phyloP scores from a whole-genome alignment of 2,888 invertebrate genomes.

The Cheilosia grossa region DNA sequence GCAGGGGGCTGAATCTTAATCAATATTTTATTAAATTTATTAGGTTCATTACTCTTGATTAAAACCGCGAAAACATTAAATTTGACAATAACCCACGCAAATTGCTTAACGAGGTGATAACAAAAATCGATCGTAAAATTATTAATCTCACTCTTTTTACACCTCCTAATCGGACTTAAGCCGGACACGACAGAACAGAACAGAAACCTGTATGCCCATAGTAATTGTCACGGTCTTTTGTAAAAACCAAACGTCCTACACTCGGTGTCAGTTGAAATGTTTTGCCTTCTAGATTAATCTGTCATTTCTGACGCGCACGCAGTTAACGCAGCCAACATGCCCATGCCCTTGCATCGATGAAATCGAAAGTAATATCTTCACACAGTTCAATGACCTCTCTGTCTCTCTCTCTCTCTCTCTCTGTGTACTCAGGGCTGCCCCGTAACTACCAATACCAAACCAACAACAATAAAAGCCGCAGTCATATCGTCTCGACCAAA shows the following conservation, averaged over 20 bases:
- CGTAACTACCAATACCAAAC: constrained; percentile 4
- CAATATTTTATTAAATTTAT: not conserved
- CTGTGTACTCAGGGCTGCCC: constrained; percentile 51
- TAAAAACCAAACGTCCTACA: not conserved
- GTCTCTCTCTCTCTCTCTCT: constrained; percentile 49
- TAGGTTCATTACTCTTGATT: constrained; percentile 45
- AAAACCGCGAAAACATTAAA: constrained; percentile 6
- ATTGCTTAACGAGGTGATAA: constrained; percentile 8
- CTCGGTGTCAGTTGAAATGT: not conserved
- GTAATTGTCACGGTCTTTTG: too few relatives aligned
- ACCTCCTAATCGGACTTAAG: constrained; percentile 14
- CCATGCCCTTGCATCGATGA: constrained; percentile 61
- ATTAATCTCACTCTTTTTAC: constrained; percentile 17
- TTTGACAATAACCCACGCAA: constrained; percentile 20
- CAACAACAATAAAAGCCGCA: constrained; percentile 11
- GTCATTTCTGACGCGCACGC: constrained; percentile 9
- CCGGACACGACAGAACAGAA: not conserved
- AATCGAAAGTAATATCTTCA: constrained; percentile 58
- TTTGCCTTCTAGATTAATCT: not conserved
- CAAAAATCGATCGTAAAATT: constrained; percentile 37
- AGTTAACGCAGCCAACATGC: constrained; percentile 13
- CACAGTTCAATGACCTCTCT: constrained; percentile 62
- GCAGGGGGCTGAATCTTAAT: too few relatives aligned
- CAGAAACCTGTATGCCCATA: not conserved
- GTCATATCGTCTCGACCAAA: constrained; percentile 16